Evolutionary conservation across 2,113 vertebrate genomes (phyloP).

Genomic region (Alexandromys fortis): DNA sequence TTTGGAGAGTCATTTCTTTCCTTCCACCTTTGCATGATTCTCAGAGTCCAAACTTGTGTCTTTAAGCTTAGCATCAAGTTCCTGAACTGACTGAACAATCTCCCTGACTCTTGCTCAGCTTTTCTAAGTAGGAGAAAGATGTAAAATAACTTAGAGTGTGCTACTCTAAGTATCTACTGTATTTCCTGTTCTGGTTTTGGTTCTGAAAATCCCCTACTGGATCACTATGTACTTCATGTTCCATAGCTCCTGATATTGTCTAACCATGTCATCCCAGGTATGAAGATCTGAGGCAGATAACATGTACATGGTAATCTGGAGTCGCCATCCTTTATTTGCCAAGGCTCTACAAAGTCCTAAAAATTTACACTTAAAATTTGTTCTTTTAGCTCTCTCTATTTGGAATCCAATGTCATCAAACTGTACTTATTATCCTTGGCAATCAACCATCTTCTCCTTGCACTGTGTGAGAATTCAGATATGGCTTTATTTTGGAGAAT

Average conservation of each 20-base stretch:
- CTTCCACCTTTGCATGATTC: not conserved
- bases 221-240: not conserved
- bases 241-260: not conserved
- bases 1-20: not conserved
- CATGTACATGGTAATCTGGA: not conserved
- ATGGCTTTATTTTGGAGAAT: not conserved
- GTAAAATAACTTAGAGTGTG: not conserved
- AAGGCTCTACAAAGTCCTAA: not conserved
- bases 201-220: not conserved
- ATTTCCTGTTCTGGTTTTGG: not conserved
- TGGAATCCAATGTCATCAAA: not conserved
- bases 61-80: not conserved
- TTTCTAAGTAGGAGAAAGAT: not conserved
- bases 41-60: no score
- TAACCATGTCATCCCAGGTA: not conserved
- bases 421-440: rapidly evolving
- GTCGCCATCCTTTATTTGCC: not conserved
- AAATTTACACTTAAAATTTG: not conserved
- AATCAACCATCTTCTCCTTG: not conserved
- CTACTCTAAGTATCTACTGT: not conserved
- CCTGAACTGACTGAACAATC: not conserved
- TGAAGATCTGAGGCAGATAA: not conserved
- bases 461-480: not conserved
- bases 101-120: not conserved
- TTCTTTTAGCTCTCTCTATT: not conserved